These are phyloP conservation scores for Atopsyche davidsoni DNA, from an alignment of 1,140 invertebrate species.

Conservation along the genomic window DNA sequence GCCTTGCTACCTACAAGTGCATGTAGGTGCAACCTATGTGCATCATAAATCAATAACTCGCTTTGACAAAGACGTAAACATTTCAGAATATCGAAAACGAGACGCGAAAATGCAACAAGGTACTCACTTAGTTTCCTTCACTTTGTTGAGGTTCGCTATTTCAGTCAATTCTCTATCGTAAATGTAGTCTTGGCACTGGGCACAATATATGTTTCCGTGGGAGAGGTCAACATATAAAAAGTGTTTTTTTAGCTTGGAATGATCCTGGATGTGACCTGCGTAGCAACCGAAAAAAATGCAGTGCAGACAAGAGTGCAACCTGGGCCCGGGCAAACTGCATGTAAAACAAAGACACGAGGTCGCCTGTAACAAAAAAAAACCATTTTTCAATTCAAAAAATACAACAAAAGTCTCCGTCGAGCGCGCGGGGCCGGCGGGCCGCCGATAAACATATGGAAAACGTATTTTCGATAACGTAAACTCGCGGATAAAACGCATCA, in stretches of 20 bases:
- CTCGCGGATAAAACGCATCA: no score
- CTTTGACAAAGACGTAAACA: no score
- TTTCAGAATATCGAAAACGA: no score
- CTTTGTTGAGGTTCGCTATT: slow-evolving; percentile 50
- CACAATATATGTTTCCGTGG: slow-evolving; percentile 88
- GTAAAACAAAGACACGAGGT: slow-evolving; percentile 69
- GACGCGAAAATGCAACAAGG: no score
- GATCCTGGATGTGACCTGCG: slow-evolving; percentile 76
- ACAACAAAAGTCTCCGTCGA: no score
- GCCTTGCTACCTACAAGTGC: no score
- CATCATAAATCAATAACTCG: no score
- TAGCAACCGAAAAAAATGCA: slow-evolving; percentile 92
- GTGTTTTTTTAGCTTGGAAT: slow-evolving; percentile 75
- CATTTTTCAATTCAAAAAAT: no score
- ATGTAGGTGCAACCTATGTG: no score
- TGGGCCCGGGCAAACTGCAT: slow-evolving; percentile 66
- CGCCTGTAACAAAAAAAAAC: slow-evolving; percentile 50
- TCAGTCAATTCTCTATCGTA: slow-evolving; percentile 69
- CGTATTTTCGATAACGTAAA: no score
- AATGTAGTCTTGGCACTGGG: slow-evolving; percentile 86
- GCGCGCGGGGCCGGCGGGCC: no score
- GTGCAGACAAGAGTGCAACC: slow-evolving; percentile 82
- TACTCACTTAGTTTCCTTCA: slow-evolving; percentile 55
- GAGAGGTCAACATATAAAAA: slow-evolving; percentile 78
- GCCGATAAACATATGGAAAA: no score